A percentile compares a stretch with the other conserved stretches of the same genome.
Conservation (phyloP, 1,140 invertebrate species). For the Cepaea nemoralis region DNA sequence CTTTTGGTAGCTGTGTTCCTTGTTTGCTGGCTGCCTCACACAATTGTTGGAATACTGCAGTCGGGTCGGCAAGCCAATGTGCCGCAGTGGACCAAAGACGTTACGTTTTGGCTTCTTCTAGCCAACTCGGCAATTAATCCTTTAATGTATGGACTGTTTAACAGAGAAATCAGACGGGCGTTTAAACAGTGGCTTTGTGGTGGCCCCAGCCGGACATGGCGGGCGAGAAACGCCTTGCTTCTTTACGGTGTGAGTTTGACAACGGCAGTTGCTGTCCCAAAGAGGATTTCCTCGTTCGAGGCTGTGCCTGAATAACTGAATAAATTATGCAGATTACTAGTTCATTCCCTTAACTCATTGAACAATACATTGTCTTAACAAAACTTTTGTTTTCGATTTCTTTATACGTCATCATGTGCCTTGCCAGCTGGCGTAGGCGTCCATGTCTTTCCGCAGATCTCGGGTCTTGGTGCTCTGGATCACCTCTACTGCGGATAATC, state of each 20-base stretch:
- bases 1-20: constrained; percentile 59
- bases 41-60: constrained; percentile 48
- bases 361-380: no score
- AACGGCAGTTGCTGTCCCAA: constrained; percentile 35
- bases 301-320: neutral
- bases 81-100: constrained; percentile 44
- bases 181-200: constrained; percentile 51
- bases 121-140: constrained; percentile 63
- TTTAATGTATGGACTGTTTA: constrained; percentile 64
- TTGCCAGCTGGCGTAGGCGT: no score
- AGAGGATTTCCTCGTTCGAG: constrained; percentile 15
- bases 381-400: no score
- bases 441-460: no score
- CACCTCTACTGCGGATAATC: no score
- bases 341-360: no score
- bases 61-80: constrained; percentile 44
- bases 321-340: no score
- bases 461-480: no score
- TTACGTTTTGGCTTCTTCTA: constrained; percentile 58
- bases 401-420: no score
- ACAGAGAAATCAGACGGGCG: constrained; percentile 58
- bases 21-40: constrained; percentile 62
- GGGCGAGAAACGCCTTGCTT: constrained; percentile 51
- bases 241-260: constrained; percentile 49
- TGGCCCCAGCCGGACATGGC: constrained; percentile 28